Base-by-base conservation (phyloP, 2,797 vertebrate genomes). In the Lithobates pipiens region DNA sequence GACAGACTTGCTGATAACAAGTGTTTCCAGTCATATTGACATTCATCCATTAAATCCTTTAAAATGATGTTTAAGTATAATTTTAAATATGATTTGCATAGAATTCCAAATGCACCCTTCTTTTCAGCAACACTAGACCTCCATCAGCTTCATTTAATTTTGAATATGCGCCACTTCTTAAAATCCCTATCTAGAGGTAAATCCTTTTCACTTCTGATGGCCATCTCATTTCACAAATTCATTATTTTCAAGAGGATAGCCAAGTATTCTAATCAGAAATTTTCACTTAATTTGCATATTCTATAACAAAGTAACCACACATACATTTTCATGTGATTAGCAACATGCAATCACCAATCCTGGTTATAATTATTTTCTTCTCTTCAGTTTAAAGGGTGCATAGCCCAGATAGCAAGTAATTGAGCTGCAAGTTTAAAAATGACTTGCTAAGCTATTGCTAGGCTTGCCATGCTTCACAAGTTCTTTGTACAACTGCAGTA, bases 181-280 rank as follows among this genome's bases (percentile, higher is more conserved):
- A 61, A 61, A 23, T 61, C 21, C 54, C 18, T 44, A 42, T 34
- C 74, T 34, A 3, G 16, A 76, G 18, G 9, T 15, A 57, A 57
- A 32, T 57, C 50, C 27, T 32, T 57, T 57, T 29, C 57, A 4
- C 10, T 76, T 57, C 18, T 16, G 32, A 61, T 54, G 23, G 21
- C 50, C 2, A 4, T 63, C 10, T 23, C 76, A 25, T 77, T 65
- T n/a, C 25, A 3, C 34, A 67, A 25, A 23, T 61, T 54, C 27
- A 21, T 77, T 67, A 42, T 77, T 36, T 61, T 63, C 32, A 6
- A 77, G 32, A 39, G 29, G 23, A 25, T 39, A 63, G 50, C 15
- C 29, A 76, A 78, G 42, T 29, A 69, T 50, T 79, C 3, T 46
- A 50, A 79, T 79, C 27, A 46, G 4, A 44, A 27, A 78, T 67